Evolutionary conservation across 2,113 vertebrate species (phyloP).

Genomic region (Piliocolobus tephrosceles): DNA sequence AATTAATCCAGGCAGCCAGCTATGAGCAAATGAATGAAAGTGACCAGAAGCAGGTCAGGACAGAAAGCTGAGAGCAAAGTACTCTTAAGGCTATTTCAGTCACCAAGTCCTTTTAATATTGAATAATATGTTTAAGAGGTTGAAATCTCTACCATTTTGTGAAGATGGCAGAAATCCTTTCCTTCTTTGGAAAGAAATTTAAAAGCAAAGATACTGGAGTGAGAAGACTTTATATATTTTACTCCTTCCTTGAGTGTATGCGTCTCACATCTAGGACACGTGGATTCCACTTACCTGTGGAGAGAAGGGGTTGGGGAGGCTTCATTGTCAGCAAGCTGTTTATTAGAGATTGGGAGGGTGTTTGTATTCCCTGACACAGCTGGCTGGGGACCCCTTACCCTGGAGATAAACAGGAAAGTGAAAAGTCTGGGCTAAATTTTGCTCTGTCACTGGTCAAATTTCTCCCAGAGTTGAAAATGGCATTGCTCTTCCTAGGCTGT

Average conservation of each 20-base stretch:
- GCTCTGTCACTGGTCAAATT: conserved; percentile 59
- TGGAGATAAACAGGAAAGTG: conserved; percentile 57
- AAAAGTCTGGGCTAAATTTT: conserved; percentile 50
- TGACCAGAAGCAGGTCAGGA: conserved; percentile 81
- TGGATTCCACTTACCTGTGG: conserved; percentile 32
- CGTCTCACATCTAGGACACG: conserved; percentile 35
- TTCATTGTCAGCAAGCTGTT: conserved; percentile 21
- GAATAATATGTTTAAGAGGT: conserved; percentile 63
- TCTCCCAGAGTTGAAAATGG: conserved; percentile 60
- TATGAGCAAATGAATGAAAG: conserved; percentile 82
- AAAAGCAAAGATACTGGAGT: background rate
- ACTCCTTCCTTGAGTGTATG: conserved; percentile 42
- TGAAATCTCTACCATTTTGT: conserved; percentile 54
- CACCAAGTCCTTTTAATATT: conserved; percentile 66
- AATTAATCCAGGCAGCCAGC: conserved; percentile 83
- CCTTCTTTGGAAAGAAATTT: background rate
- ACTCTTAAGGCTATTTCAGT: conserved; percentile 63
- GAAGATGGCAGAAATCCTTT: conserved; percentile 50
- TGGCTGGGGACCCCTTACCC: conserved; percentile 43
- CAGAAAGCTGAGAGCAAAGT: conserved; percentile 67
- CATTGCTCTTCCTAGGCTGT: conserved; percentile 54
- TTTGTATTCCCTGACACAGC: conserved; percentile 29
- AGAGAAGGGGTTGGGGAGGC: background rate
- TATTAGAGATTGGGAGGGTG: conserved; percentile 53
- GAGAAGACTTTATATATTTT: conserved; percentile 58